Base-by-base conservation (phyloP, 2,888 invertebrate genomes). In the Mesochorus sp. region DNA sequence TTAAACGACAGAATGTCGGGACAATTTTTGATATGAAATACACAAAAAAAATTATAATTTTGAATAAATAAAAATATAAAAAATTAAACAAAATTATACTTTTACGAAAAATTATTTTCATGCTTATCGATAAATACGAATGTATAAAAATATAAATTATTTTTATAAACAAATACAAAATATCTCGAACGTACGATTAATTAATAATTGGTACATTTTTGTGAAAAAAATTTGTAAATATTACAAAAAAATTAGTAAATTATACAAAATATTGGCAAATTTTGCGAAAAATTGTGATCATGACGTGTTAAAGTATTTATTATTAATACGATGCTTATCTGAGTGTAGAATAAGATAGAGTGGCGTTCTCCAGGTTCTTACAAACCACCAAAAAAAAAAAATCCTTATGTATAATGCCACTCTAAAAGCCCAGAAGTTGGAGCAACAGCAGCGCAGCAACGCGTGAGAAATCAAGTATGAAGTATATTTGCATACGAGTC, bases 401-500 rank as follows among this genome's bases (percentile, higher is more conserved):
- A 55, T 57, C 64, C 70, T 57, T 31, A 70, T 62, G 28, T 79
- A 79, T 74, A 66, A 74, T 71, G 74, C 74, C 70, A 71, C 70
- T 79, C 53, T 74, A 47, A 74, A 71, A 71, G 70, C 73, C 19
- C 26, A 42, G 42, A 19, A 53, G 53, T 26, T 26, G 42, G 53
- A 53, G 53, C 12, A 39, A 37, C n/a, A 4, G 8, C 12, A 12
- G 3, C 17, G 59, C 17, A 34, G 51, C 24, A 42, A 37, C 61
- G 78, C 85, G 85, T 81, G 87, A 84, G 88, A 89, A 89, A 89
- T 89, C 89, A 88, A 89, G 88, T 88, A 87, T 86, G 86, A 85
- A 84, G 86, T 86, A 88, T 88, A 89, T 89, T 89, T 89, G 88
- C 89, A 89, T 89, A 86, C 85, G 86, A 88, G 88, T 87, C 84